Base-by-base conservation (phyloP, 2,888 invertebrate species). In the Yponomeuta evonymella region DNA sequence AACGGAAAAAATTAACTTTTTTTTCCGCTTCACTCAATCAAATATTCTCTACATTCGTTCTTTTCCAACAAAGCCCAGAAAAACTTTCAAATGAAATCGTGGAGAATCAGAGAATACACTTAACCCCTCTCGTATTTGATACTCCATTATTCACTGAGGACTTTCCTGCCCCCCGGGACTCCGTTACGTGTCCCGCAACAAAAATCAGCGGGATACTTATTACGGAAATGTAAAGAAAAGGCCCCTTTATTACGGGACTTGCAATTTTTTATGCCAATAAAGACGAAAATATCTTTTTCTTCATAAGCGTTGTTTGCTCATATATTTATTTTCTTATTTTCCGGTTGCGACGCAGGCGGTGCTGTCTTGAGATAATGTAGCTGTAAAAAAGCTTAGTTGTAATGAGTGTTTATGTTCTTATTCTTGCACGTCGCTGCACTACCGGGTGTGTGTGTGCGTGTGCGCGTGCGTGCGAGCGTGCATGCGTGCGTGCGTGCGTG, bases 131-230 rank as follows among this genome's bases (percentile, higher is more conserved):
- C 51, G 12, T 58, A 15, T 58, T 58, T 58, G 51, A 58, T 15
- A 15, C 51, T 15, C 51, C 51, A 58, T 58, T 58, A 58, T 58
- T 58, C 51, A 12, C 15, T 58, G 51, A 58, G 51, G 51, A 58
- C 30, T 65, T 30, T 29, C 65, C 65, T 8, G 65, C 33, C 8
- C 33, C 12, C 12, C 33, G 65, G 30, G 12, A 29, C 33, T 29
- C 33, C 33, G 33, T 65, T 65, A 65, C 65, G 29, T 29, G 65
- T 29, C 30, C 33, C 11, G 65, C 12, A 65, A 65, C 65, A 65
- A 68, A 67, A 73, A 71, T 71, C 71, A 73, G 72, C 70, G 70
- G 71, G 73, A 65, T 70, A 72, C 69, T 70, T 70, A 71, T 72
- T 73, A 70, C 66, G 29, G 58, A 71, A 63, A 64, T 68, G 66